Evolutionary conservation across 2,797 vertebrate genomes (phyloP), one percentile per base, ranked within the genome.

Genomic region (Amniataba percoides): DNA sequence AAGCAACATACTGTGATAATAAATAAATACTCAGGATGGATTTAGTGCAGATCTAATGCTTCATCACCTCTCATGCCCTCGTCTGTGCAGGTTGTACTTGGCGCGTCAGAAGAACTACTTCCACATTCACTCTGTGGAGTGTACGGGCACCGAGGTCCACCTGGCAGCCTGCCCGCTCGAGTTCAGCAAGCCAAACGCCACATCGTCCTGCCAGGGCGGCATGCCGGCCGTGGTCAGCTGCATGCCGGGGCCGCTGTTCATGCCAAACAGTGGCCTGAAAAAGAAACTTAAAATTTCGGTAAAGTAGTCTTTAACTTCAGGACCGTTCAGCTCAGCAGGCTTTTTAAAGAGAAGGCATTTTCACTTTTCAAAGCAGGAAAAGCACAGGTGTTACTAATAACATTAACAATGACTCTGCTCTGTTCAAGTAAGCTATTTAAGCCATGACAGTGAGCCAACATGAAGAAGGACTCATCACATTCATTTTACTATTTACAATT

Each of bases 191-290:
- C 90, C 90, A 45, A 99, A 99, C 52, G n/a, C 87, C 81, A 97
- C 96, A 0, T 56, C 87, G 0, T 36, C 83, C 78, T 99, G 98
- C 2, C 1, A 71, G 0, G 94, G 96, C 0, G 97, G 97, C 69
- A 95, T 87, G 88, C 94, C 98, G 0, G 97, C 93, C 0, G 97
- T 97, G 1, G 95, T 98, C 89, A 97, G 97, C 96, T 99, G 98
- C 39, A 88, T 96, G 88, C 94, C 97, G 0, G 97, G 98, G 4
- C 95, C 97, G 0, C 93, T 94, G 49, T 98, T 96, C 0, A 25
- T 92, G 42, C 77, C 91, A 0, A 93, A 93, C 87, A 89, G 10
- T 0, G 77, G 78, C 58, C 73, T 94, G 71, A 98, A 95, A 91
- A 98, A 96, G 94, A 97, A 97, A 76, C 89, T 94, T 3, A 96